These are phyloP conservation scores for Sebastes trivittatus DNA, from an alignment of 2,797 vertebrate genomes.

Conservation along the genomic window DNA sequence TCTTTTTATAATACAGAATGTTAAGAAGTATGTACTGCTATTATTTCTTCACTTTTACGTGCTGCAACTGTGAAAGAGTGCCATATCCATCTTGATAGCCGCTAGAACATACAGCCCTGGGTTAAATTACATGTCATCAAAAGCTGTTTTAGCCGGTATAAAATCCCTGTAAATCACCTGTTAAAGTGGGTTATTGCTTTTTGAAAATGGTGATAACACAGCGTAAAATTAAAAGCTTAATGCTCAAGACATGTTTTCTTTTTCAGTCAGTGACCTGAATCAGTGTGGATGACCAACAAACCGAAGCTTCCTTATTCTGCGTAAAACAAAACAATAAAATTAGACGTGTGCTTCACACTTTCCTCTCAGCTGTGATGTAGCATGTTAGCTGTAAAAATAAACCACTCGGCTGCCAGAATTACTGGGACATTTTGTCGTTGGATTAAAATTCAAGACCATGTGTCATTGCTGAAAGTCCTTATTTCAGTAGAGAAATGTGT, in stretches of 20 bases:
- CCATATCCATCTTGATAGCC: too few relatives aligned
- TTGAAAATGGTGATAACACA: background rate
- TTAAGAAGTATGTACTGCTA: conserved; percentile 16
- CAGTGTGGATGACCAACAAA: background rate
- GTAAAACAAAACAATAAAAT: background rate
- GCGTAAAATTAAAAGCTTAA: conserved; percentile 27
- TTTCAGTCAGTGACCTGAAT: background rate
- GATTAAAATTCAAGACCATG: background rate
- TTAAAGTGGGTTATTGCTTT: conserved; percentile 12
- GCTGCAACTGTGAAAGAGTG: background rate
- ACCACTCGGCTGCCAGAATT: background rate
- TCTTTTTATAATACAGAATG: conserved; percentile 32
- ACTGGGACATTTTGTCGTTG: background rate
- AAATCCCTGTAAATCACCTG: conserved; percentile 5
- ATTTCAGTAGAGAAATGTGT: background rate
- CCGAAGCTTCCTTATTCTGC: background rate
- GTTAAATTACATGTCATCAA: conserved; percentile 16
- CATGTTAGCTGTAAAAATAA: background rate
- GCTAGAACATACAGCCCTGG: background rate
- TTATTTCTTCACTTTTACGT: conserved; percentile 9
- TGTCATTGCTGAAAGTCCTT: background rate
- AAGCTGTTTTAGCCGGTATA: background rate
- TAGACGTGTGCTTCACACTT: background rate
- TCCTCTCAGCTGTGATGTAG: background rate
- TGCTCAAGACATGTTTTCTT: conserved; percentile 11